These are phyloP conservation scores for Ditylenchus weischeri DNA, from an alignment of 2,888 invertebrate species.

Conservation along the genomic window DNA sequence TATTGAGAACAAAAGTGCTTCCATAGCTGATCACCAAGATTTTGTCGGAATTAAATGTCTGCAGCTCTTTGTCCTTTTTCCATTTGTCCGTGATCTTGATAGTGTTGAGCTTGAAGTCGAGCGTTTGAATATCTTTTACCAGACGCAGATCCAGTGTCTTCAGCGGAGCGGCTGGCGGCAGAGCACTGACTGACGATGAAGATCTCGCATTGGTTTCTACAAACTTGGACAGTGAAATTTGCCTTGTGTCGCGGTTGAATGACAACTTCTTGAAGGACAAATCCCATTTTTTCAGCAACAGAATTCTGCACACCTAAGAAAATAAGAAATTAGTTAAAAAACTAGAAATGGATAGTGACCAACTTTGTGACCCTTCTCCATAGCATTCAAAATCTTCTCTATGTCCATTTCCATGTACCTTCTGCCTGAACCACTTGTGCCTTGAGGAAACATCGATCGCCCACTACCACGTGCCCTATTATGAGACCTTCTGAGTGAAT, in stretches of 20 bases:
- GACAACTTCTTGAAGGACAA: conserved; percentile 45
- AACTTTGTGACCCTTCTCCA: conserved; percentile 52
- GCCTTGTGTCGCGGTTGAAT: conserved; percentile 48
- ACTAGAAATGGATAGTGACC: background rate
- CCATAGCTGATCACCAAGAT: conserved; percentile 55
- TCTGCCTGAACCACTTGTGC: too few species aligned
- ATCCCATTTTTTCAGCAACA: conserved; percentile 55
- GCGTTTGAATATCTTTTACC: conserved; percentile 52
- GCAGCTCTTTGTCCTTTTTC: conserved; percentile 49
- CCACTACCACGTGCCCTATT: too few species aligned
- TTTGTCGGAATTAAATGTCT: conserved; percentile 44
- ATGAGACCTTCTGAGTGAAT: too few species aligned
- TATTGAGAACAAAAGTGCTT: conserved; percentile 43
- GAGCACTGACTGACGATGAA: conserved; percentile 3
- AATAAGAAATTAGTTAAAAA: background rate
- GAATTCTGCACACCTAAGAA: conserved; percentile 49
- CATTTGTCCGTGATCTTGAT: conserved; percentile 57
- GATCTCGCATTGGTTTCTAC: conserved; percentile 12
- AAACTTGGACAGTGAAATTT: conserved; percentile 41
- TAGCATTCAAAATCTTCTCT: conserved; percentile 43
- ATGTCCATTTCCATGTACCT: conserved; percentile 37
- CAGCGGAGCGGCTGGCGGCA: conserved; percentile 16
- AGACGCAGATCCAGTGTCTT: conserved; percentile 48
- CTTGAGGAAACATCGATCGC: too few species aligned
- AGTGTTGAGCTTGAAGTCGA: conserved; percentile 47